Conservation (phyloP, 2,797 vertebrate genomes). For the Rhadinocentrus ornatus region DNA sequence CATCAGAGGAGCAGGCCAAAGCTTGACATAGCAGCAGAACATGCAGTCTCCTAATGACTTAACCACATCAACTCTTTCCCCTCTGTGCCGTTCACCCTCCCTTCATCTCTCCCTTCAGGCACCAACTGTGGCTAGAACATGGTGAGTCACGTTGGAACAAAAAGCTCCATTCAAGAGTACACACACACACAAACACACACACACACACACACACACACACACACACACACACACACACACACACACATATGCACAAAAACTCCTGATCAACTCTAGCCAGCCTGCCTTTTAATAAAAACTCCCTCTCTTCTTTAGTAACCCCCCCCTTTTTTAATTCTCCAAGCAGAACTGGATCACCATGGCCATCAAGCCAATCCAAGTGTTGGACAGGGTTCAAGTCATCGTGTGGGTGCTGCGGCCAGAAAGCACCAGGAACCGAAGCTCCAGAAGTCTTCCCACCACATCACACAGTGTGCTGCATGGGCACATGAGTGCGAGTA, state of each 20-base stretch:
- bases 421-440: conserved; percentile 61
- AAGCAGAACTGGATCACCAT: conserved; percentile 59
- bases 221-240: conserved; percentile 46
- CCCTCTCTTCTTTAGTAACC: conserved; percentile 44
- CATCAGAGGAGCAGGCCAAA: conserved; percentile 62
- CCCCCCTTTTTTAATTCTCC: conserved; percentile 38
- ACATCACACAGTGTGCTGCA: conserved; percentile 57
- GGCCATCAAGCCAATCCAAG: conserved; percentile 58
- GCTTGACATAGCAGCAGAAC: conserved; percentile 63
- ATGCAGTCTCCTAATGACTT: conserved; percentile 77
- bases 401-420: conserved; percentile 55
- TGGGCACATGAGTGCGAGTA: conserved; percentile 10
- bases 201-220: conserved; percentile 33
- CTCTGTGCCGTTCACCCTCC: conserved; percentile 59
- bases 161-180: conserved; percentile 81
- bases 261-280: conserved; percentile 69
- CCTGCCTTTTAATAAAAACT: conserved; percentile 62
- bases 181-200: too few species aligned
- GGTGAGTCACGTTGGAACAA: conserved; percentile 83
- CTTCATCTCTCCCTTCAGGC: conserved; percentile 73
- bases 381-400: conserved; percentile 49
- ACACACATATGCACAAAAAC: conserved; percentile 40
- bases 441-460: conserved; percentile 58
- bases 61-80: conserved; percentile 77
- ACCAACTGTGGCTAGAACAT: conserved; percentile 70